Evolutionary conservation across 2,797 vertebrate genomes (phyloP).

Genomic region (Paguma larvata): DNA sequence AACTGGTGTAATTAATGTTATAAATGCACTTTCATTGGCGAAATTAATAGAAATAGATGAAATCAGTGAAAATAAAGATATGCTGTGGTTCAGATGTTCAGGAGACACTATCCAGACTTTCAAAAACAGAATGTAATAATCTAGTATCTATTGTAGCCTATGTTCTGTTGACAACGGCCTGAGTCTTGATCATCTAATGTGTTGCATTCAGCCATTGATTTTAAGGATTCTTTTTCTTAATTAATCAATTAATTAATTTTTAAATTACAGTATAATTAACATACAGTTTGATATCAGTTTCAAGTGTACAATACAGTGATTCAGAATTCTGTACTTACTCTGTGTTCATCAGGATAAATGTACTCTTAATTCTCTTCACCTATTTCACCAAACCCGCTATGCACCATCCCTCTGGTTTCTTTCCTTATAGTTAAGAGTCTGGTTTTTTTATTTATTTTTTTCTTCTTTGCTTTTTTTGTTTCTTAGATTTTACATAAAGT

Average conservation of each 20-base stretch:
- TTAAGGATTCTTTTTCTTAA: not conserved
- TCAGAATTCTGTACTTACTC: not conserved
- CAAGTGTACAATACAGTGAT: not conserved
- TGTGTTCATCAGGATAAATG: not conserved
- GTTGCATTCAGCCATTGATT: not conserved
- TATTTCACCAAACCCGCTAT: not conserved
- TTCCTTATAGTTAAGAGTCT: not conserved
- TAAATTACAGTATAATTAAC: not conserved
- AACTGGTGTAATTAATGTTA: constrained; percentile 5
- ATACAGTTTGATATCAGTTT: not conserved
- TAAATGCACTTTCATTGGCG: constrained; percentile 5
- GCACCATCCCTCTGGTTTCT: not conserved
- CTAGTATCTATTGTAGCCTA: not conserved
- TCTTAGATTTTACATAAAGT: not conserved
- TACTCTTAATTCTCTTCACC: not conserved
- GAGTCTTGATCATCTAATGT: constrained; percentile 8
- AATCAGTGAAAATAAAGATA: not conserved
- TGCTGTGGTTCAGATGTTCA: constrained; percentile 5
- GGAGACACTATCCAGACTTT: not conserved
- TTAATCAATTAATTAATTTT: not conserved
- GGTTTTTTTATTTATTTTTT: not conserved
- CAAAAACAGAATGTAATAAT: not conserved
- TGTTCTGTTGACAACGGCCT: not conserved
- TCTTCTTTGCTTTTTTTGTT: not conserved
- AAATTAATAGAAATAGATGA: constrained; percentile 29